Conservation (phyloP, 1,140 invertebrate genomes). For the Aphaenogaster rudis region DNA sequence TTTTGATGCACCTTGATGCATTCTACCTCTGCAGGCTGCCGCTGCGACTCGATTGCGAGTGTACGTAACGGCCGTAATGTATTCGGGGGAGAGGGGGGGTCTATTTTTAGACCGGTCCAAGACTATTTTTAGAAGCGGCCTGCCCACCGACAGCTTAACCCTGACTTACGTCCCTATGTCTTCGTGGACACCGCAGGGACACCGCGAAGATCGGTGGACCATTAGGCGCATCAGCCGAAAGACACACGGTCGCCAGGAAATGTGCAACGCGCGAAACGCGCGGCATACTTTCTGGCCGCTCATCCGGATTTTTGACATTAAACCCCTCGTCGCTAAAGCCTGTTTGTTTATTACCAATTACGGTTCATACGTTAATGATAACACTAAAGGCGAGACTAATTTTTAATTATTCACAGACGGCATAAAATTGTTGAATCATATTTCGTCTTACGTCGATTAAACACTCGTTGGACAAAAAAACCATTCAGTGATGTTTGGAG, state of each 20-base stretch:
- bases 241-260: conserved; percentile 14
- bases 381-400: not conserved
- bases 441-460: not conserved
- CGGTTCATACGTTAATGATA: not conserved
- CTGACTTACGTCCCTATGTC: conserved; percentile 80
- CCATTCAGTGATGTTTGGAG: not conserved
- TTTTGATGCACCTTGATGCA: conserved; percentile 64
- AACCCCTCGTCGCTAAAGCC: not conserved
- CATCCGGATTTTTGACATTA: not conserved
- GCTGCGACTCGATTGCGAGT: conserved; percentile 11
- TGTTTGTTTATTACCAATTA: not conserved
- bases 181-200: conserved; percentile 61
- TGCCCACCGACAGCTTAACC: conserved; percentile 79
- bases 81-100: conserved; percentile 29
- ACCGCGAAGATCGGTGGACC: conserved; percentile 14
- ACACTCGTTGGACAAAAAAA: not conserved
- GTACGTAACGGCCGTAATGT: conserved; percentile 53
- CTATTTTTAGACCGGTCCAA: conserved; percentile 83
- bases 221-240: conserved; percentile 35
- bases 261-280: conserved; percentile 12
- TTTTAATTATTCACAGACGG: not conserved
- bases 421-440: not conserved
- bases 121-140: conserved; percentile 80
- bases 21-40: conserved; percentile 54
- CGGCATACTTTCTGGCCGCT: not conserved